Evolutionary conservation across 2,113 vertebrate genomes (phyloP), one percentile per base, ranked within the genome.

Genomic region (Plestiodon gilberti): DNA sequence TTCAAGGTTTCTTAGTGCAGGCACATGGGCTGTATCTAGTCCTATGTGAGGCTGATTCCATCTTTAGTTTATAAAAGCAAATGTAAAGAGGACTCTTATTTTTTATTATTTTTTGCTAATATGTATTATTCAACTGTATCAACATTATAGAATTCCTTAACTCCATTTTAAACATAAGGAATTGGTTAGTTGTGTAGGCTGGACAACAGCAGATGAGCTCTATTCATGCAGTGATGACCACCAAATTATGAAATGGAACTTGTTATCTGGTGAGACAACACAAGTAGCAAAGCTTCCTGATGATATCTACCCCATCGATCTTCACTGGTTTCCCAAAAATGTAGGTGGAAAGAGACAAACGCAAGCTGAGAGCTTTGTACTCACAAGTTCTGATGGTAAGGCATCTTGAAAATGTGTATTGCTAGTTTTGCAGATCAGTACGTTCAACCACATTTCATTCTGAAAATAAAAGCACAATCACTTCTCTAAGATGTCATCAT

Each of bases 221-320:
- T 99, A 97, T 93, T 99, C 99, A 0, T 99, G 98, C 93, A 97
- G 98, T 2, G 98, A 99, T 81, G 99, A 99, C 88, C 98, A 99
- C 93, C 98, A 98, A 81, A 96, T 99, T 40, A 93, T 99, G 84
- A 98, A 94, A 28, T 99, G 99, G 99, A 99, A 98, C 96, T 95
- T 99, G 71, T 88, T 99, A 90, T 98, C 95, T 25, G 96, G 94
- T 81, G 99, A 99, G 88, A 98, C 98, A 30, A 94, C 89, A 17
- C 96, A 96, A 0, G 96, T 99, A 62, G 97, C 98, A 79, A 97
- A 94, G 80, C 96, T 99, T 4, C 97, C 98, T 55, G 98, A 98
- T 38, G 98, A 98, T 22, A 96, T 97, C 86, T 99, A 97, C 92
- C 99, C 99, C 3, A 89, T 98, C 15, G 98, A 99, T 89, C 95